phyloP scores from a whole-genome alignment of 2,888 invertebrate genomes.

The Pammene aurita region DNA sequence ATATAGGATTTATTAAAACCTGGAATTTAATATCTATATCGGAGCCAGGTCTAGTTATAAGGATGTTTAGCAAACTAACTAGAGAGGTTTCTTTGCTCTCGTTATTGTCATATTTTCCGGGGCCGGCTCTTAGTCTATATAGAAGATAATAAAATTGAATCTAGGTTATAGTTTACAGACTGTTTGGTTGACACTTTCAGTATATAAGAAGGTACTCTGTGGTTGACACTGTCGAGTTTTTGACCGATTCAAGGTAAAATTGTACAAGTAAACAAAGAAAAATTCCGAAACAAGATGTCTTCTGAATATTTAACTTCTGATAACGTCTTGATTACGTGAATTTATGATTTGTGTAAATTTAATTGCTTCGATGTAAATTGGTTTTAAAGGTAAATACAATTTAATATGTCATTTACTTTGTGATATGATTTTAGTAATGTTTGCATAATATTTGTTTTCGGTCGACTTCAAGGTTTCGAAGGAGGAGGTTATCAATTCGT shows the following conservation, averaged over 20 bases:
- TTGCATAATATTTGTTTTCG: constrained; percentile 8
- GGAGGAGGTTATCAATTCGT: too few relatives aligned
- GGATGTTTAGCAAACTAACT: too few relatives aligned
- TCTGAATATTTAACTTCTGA: constrained; percentile 33
- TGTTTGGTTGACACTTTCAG: too few relatives aligned
- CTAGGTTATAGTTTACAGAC: constrained; percentile 6
- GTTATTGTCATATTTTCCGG: too few relatives aligned
- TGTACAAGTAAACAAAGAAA: constrained; percentile 24
- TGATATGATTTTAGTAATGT: constrained; percentile 4
- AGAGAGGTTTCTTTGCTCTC: too few relatives aligned
- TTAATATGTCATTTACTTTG: constrained; percentile 3
- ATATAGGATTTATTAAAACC: too few relatives aligned
- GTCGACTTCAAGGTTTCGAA: too few relatives aligned
- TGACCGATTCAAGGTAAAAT: constrained; percentile 16
- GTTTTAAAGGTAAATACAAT: constrained; percentile 22
- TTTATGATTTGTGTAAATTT: constrained; percentile 30
- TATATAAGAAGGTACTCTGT: too few relatives aligned
- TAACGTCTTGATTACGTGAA: constrained; percentile 21
- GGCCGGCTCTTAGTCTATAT: neutral
- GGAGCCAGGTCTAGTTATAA: too few relatives aligned
- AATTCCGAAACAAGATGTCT: constrained; percentile 30
- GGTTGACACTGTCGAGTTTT: neutral
- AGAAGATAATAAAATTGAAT: constrained; percentile 11
- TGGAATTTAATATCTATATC: too few relatives aligned
- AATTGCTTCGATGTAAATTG: constrained; percentile 21